A percentile compares a stretch with the other conserved stretches of the same genome.
phyloP scores from a whole-genome alignment of 2,797 vertebrate species.

The Chelmon rostratus region DNA sequence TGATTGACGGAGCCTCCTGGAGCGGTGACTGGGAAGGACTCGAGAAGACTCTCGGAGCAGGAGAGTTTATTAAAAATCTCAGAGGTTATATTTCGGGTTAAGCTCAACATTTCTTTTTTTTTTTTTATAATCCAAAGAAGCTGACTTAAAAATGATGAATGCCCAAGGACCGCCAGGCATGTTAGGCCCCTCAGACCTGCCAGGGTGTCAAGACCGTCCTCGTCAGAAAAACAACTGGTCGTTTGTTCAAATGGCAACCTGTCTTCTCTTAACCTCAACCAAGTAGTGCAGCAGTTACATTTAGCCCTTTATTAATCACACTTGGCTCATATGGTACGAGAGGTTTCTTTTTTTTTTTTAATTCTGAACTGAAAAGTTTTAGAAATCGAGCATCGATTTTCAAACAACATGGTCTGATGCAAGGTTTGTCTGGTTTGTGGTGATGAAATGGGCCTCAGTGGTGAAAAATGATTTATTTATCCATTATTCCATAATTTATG shows the following conservation, averaged over 20 bases:
- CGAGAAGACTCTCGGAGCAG: conserved; percentile 32
- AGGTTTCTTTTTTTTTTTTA: too few relatives aligned
- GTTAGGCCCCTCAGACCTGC: neutral
- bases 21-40: conserved; percentile 46
- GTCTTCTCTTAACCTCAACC: neutral
- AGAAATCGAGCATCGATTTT: conserved; percentile 24
- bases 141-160: conserved; percentile 38
- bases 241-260: neutral
- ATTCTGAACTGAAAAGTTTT: neutral
- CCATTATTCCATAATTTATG: neutral
- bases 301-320: neutral
- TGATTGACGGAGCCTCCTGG: conserved; percentile 61
- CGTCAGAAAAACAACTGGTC: neutral
- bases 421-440: conserved; percentile 11
- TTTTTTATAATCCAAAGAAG: conserved; percentile 42
- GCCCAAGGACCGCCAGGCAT: neutral
- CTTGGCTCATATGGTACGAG: neutral
- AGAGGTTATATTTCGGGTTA: conserved; percentile 19
- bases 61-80: conserved; percentile 44
- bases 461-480: neutral
- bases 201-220: neutral
- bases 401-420: neutral
- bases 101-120: conserved; percentile 27
- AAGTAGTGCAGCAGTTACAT: neutral
- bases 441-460: conserved; percentile 25